Evolutionary conservation across 2,113 vertebrate genomes (phyloP), one percentile per base, ranked within the genome.

Genomic region (Opisthocomus hoazin): DNA sequence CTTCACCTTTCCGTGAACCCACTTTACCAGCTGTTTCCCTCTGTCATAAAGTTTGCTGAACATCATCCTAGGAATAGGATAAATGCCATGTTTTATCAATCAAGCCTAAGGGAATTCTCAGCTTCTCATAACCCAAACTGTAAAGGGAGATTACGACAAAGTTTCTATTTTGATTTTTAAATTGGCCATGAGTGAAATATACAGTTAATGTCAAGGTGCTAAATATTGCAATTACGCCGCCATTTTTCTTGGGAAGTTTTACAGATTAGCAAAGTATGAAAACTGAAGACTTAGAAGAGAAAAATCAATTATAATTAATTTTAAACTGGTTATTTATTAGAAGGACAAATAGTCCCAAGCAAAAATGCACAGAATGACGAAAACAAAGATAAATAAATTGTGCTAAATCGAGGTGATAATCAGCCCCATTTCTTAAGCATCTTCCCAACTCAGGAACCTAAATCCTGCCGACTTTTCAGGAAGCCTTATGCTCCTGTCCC

Each of bases 1-100:
- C 98, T 99, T 99, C 99, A 99, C 99, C 99, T 99, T 98, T 98
- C 98, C 70, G 95, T 99, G 99, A 99, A 99, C 99, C 98, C 99
- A 98, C 99, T 99, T 99, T 98, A 98, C 98, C 98, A 98, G 99
- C 99, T 99, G 98, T 98, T 98, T 97, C 98, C 97, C 97, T 98
- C 98, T 91, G 97, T 98, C 98, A 98, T 99, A 99, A 99, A 99
- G 98, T 99, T 98, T 98, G 99, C 98, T 97, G 98, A 98, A 98
- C 98, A 98, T 98, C 98, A 98, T 98, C 98, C 96, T 95, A 98
- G 98, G 98, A 98, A 98, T 97, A 98, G 97, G 97, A 99, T 98
- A 98, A 98, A 99, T 98, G 98, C 98, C 98, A 98, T 98, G 97
- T 99, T 99, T 97, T 98, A 99, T 99, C 99, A 98, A 98, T 98